Base-by-base conservation (phyloP, 1,140 invertebrate species). In the Pseudobourletiella spinata region DNA sequence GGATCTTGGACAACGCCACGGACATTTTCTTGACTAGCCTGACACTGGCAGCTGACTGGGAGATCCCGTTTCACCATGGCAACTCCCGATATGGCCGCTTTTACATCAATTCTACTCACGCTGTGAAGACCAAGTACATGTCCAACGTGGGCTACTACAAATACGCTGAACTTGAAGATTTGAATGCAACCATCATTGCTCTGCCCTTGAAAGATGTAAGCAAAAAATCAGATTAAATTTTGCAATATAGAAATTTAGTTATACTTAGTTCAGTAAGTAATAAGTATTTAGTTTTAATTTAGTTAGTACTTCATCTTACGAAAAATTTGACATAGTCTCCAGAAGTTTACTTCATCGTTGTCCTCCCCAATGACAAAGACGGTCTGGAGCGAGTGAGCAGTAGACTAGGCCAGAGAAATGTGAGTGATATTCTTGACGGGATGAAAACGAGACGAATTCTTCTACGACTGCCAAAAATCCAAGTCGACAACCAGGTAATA, bases 71-170 rank as follows among this genome's bases (percentile, higher is more conserved):
- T 26, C 64, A 66, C 42, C 44, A 57, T 26, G 29, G 65, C 28
- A 62, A 69, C 32, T 52, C 57, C 42, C 25, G 57, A 22, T 61
- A 43, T 24, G 28, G 29, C 3, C 52, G 56, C 22, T 69, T 69
- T 59, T 69, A 61, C 43, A 26, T 69, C 3, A 69, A 69, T 58
- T 54, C 56, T n/a, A 69, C 67, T 22, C 64, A 69, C 50, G 64
- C 64, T 6, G 44, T 65, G 48, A 69, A 66, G 43, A 52, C 62
- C 1, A 62, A 58, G 29, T 69, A 61, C 35, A 48, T 64, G 61
- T 56, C 39, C 30, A 69, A 66, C 43, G 65, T 66, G 32, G 67
- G 67, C 0, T 66, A 66, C 29, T 69, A 66, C 56, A 58, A 61
- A 22, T 62, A 65, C 25, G 64, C 60, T 1, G 35, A 59, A 25